Conservation (phyloP, 2,113 vertebrate species). For the Scalopus aquaticus region DNA sequence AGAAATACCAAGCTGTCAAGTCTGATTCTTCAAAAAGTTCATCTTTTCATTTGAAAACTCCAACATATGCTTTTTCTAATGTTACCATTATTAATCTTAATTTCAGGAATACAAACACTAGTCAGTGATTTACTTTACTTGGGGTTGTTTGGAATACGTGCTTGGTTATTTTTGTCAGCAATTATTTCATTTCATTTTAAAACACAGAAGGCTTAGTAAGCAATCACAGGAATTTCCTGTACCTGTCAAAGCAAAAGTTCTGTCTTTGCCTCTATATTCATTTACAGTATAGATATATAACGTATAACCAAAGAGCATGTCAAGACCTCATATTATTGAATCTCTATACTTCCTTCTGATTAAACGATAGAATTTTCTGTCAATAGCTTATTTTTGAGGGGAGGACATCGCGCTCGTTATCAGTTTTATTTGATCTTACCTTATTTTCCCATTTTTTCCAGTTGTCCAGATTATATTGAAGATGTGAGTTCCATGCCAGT, state of each 20-base stretch:
- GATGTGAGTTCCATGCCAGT: neutral
- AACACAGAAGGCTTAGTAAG: neutral
- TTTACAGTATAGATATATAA: neutral
- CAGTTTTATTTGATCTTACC: neutral
- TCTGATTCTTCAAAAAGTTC: conserved; percentile 13
- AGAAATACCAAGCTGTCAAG: neutral
- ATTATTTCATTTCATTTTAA: conserved; percentile 30
- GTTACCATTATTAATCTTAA: conserved; percentile 33
- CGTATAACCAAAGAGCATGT: neutral
- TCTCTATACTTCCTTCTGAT: neutral
- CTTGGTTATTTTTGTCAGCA: neutral
- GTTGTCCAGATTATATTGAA: neutral
- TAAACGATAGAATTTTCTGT: neutral
- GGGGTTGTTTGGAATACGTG: neutral
- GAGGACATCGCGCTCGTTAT: neutral
- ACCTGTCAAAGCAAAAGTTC: neutral
- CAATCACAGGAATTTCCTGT: conserved; percentile 27
- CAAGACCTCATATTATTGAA: neutral
- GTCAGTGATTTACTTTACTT: conserved; percentile 41
- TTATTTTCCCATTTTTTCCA: neutral
- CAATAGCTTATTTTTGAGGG: neutral
- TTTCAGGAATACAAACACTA: conserved; percentile 25
- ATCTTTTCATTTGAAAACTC: conserved; percentile 31
- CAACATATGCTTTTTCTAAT: neutral
- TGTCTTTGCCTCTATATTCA: neutral